Base-by-base conservation (phyloP, 2,888 invertebrate species). In the Idaea biselata region DNA sequence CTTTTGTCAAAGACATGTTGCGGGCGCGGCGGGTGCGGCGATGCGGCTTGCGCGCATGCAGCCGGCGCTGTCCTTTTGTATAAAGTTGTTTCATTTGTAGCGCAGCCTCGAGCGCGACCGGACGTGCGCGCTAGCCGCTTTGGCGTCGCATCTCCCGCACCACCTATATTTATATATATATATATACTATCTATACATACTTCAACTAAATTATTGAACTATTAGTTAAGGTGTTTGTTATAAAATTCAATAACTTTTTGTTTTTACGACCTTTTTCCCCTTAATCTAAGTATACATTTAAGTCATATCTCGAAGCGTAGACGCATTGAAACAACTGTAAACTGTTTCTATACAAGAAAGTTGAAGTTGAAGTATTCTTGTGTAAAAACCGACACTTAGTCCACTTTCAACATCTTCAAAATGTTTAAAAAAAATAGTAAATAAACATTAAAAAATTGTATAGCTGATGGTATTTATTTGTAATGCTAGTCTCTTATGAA, bases 401-500 rank as follows among this genome's bases (percentile, higher is more conserved):
- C 89, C 89, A 89, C 86, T 88, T 88, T 88, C 82, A 88, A 89
- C 91, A 90, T 91, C 89, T 90, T 87, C 87, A 80, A 87, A 88
- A 88, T 90, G 90, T 91, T 91, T 89, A 82, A 33, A 33, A 33
- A 33, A 44, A 88, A 89, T 89, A 89, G 88, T 87, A 87, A 88
- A 87, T 88, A 73, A 88, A 90, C 89, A 89, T 90, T 87, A 84
- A 91, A n/a, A 73, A 87, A 89, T 89, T 90, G 91, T 91, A 91
- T 92, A 92, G 91, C 91, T 91, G 91, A 91, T 89, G 88, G 87
- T 91, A 91, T 92, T 92, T 89, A 91, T 92, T 92, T 91, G 90
- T 92, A 91, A 91, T 91, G 91, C 92, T 92, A 92, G 92, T 91
- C 89, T 92, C 91, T 91, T 91, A 91, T 91, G 90, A 91, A 91